Evolutionary conservation across 2,797 vertebrate species (phyloP).

Genomic region (Falco berigora): DNA sequence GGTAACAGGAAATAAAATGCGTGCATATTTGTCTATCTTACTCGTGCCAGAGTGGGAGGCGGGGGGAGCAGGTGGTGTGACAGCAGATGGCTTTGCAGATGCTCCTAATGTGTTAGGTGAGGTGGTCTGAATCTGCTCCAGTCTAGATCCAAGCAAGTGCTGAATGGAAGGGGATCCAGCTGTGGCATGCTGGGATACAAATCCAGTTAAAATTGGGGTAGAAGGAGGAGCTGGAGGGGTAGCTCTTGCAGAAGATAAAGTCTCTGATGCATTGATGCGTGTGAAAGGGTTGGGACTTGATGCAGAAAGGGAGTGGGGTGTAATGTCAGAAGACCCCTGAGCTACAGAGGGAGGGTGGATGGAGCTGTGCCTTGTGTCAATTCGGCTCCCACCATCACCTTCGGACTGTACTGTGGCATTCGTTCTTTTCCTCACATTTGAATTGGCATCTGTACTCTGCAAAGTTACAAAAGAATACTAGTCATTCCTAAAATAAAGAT

Average conservation of each 20-base stretch:
- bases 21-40: conserved; percentile 99
- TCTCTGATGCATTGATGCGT: conserved; percentile 78
- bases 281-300: conserved; percentile 88
- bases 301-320: conserved; percentile 76
- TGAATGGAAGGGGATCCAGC: conserved; percentile 77
- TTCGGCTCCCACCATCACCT: conserved; percentile 72
- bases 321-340: conserved; percentile 73
- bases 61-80: conserved; percentile 71
- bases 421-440: conserved; percentile 89
- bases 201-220: conserved; percentile 79
- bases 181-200: conserved; percentile 68
- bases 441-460: conserved; percentile 85
- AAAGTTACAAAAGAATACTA: conserved; percentile 45
- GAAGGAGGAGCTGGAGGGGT: conserved; percentile 78
- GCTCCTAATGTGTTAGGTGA: conserved; percentile 76
- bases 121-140: conserved; percentile 86
- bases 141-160: conserved; percentile 83
- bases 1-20: conserved; percentile 96
- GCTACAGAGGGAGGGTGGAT: conserved; percentile 67
- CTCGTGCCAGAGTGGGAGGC: conserved; percentile 86
- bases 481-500: background rate
- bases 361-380: conserved; percentile 79
- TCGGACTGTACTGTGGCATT: conserved; percentile 82
- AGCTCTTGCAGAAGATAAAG: conserved; percentile 77
- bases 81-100: conserved; percentile 72